phyloP scores from a whole-genome alignment of 2,113 vertebrate genomes.

The Strix aluco region DNA sequence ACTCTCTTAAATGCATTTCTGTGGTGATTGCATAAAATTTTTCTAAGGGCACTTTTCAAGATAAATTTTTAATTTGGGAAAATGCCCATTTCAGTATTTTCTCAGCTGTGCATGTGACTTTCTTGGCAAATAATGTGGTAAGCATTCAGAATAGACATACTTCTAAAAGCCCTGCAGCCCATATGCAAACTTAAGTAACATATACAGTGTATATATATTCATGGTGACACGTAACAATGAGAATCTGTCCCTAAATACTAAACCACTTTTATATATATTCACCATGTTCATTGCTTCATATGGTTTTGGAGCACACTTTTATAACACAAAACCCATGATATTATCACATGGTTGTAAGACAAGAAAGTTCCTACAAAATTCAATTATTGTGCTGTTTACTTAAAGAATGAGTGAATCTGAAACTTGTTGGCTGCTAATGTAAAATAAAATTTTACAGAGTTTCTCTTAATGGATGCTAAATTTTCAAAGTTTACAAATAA shows the following conservation, averaged over 20 bases:
- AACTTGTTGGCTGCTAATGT: neutral
- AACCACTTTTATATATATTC: neutral
- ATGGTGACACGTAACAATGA: neutral
- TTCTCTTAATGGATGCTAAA: neutral
- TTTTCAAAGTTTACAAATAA: neutral
- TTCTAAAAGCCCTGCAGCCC: neutral
- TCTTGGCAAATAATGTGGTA: conserved; percentile 30
- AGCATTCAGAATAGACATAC: conserved; percentile 18
- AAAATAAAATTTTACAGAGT: neutral
- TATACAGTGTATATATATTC: neutral
- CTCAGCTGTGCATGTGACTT: conserved; percentile 53
- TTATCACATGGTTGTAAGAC: neutral
- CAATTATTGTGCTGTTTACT: neutral
- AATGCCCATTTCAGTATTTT: conserved; percentile 46
- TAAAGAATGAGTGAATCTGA: neutral
- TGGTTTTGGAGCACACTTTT: neutral
- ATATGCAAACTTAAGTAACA: neutral
- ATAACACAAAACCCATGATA: neutral
- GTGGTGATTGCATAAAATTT: neutral
- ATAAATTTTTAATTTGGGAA: conserved; percentile 50
- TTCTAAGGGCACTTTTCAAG: neutral
- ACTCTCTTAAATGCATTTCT: conserved; percentile 1
- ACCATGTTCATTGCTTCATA: neutral
- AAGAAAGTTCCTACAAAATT: neutral
- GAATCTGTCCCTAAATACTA: neutral